Conservation (phyloP, 2,113 vertebrate genomes). For the Pterocles burchelli region DNA sequence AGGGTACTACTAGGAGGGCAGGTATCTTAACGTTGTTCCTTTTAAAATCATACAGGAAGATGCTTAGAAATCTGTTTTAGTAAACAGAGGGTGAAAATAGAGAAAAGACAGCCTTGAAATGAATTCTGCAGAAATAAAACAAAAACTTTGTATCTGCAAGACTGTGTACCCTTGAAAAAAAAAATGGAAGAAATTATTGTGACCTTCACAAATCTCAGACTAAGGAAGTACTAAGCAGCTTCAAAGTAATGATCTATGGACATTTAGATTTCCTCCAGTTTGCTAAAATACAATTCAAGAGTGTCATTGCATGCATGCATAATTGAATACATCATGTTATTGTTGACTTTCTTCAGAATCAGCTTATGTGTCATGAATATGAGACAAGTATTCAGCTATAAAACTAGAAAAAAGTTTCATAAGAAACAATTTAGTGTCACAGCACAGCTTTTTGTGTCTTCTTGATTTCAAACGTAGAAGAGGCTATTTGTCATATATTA, state of each 20-base stretch:
- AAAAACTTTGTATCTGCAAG: not conserved
- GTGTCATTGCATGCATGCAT: not conserved
- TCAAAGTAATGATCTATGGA: not conserved
- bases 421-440: not conserved
- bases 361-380: not conserved
- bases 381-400: not conserved
- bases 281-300: not conserved
- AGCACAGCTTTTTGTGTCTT: not conserved
- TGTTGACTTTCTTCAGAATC: not conserved
- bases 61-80: not conserved
- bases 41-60: not conserved
- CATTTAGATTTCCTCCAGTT: not conserved
- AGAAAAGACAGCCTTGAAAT: not conserved
- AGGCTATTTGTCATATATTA: not conserved
- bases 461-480: not conserved
- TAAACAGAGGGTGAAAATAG: not conserved
- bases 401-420: not conserved
- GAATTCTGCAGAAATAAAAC: not conserved
- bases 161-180: not conserved
- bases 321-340: not conserved
- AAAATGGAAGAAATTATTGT: not conserved
- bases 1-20: not conserved
- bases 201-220: not conserved
- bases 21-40: not conserved
- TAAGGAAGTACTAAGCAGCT: not conserved